Evolutionary conservation across 2,113 vertebrate genomes (phyloP), one percentile per base, ranked within the genome.

Genomic region (Upupa epops): DNA sequence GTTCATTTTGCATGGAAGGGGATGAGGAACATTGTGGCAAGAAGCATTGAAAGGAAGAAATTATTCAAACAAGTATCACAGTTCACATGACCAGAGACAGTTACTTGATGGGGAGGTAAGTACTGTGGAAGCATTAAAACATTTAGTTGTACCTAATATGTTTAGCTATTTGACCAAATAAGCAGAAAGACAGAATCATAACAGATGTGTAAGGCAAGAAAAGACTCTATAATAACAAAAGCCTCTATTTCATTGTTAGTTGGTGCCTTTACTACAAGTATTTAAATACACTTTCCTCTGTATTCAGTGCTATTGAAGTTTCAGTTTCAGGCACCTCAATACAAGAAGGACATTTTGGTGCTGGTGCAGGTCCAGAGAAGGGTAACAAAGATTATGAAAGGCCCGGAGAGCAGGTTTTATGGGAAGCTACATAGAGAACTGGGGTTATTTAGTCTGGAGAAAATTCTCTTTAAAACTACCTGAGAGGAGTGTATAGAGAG

Each of bases 81-180:
- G 15, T 36, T 17, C 8, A 9, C 28, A 4, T 68, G 21, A 52
- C 10, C 9, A 31, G 49, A 60, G 29, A 40, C 22, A 25, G 24
- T 37, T 19, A 8, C 2, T 2, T 32, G 29, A 48, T n/a, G 32
- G 28, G 48, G 18, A 42, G 24, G 14, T 26, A 64, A 66, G 7
- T 14, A 13, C 22, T 71, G 19, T 0, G 0, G 19, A 88, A 69
- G 12, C 13, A 46, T 46, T 74, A 8, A 37, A 54, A 32, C 4
- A 26, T 48, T 61, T 75, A 55, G 52, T 32, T 60, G 8, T 46
- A 29, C 6, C 13, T 28, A 49, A 65, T 66, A 7, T 88, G 16
- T 40, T 70, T 48, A 48, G 66, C 40, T 36, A 40, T 6, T 15
- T 17, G 11, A 63, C 32, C 49, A 87, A 84, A 46, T 31, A 64